phyloP scores from a whole-genome alignment of 2,888 invertebrate species.

The Phyllotreta cruciferae region DNA sequence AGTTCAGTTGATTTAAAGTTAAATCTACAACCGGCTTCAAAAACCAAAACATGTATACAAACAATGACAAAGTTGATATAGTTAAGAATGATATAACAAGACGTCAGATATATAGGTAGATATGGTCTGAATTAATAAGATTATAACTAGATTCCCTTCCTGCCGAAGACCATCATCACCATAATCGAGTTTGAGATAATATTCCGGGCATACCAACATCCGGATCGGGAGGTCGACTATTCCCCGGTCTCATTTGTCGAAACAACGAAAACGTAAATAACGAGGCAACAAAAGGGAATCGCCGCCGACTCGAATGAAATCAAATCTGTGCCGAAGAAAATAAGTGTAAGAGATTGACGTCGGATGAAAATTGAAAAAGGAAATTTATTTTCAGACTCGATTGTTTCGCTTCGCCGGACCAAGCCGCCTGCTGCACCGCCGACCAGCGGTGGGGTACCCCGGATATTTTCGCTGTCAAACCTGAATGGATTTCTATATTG shows the following conservation, averaged over 20 bases:
- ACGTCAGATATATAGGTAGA: no score
- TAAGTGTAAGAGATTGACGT: conserved; percentile 61
- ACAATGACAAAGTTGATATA: no score
- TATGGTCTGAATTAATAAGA: no score
- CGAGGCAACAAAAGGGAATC: conserved; percentile 54
- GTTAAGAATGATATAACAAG: no score
- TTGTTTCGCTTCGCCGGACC: conserved; percentile 59
- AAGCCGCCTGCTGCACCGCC: conserved; percentile 49
- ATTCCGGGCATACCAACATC: conserved; percentile 32
- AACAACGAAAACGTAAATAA: conserved; percentile 59
- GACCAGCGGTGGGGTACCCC: conserved; percentile 41
- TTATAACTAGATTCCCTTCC: background rate
- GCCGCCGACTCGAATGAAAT: conserved; percentile 55
- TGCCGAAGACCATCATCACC: background rate
- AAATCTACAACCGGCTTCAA: no score
- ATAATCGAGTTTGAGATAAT: conserved; percentile 35
- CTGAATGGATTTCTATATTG: conserved; percentile 28
- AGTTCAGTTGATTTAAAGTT: no score
- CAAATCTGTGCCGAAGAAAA: conserved; percentile 61
- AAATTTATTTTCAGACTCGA: conserved; percentile 63
- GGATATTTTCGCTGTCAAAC: conserved; percentile 12
- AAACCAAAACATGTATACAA: no score
- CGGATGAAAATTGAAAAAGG: conserved; percentile 63
- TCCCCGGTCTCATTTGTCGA: conserved; percentile 58
- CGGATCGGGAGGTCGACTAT: conserved; percentile 39